Base-by-base conservation (phyloP, 2,797 vertebrate genomes). In the Acanthurus tractus region DNA sequence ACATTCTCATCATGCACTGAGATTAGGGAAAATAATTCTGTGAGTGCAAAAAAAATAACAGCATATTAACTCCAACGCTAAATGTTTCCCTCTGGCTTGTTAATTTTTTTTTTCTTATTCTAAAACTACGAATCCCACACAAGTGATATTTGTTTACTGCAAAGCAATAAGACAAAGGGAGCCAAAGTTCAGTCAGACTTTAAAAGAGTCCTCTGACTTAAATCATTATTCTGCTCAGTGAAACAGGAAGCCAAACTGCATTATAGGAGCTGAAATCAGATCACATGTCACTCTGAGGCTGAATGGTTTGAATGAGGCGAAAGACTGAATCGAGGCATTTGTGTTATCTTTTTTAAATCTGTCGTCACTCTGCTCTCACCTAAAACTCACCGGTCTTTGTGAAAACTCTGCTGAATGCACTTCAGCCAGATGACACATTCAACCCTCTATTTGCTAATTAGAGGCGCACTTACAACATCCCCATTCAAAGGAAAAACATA, bases 1-100 rank as follows among this genome's bases (percentile, higher is more conserved):
- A 55, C 18, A 68, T 70, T 74, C 79, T 48, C 50, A 52, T 44
- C 29, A 67, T 8, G n/a, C 49, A 25, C 56, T 23, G 11, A 17
- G 10, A 66, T 29, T 29, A 74, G 3, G 71, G 0, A 20, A 70
- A 69, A 44, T 4, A 8, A 52, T 38, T 59, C 62, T 22, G 9
- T 1, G 1, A 48, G n/a, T 6, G n/a, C 8, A 46, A 29, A 18
- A 18, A 18, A 55, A 45, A 66, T 1, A 13, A 8, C 12, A 62
- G 46, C 42, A 23, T 40, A 25, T n/a, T 17, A 58, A 71, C 12
- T 20, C 15, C 4, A 42, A 42, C 18, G 22, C 18, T 36, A 20
- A 62, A 44, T 22, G 0, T 15, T 23, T 73, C 66, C 36, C 38
- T 61, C 42, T 45, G 48, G 62, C 20, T 1, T 52, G 20, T 67